Evolutionary conservation across 2,113 vertebrate species (phyloP).

Genomic region (Delphinapterus leucas): DNA sequence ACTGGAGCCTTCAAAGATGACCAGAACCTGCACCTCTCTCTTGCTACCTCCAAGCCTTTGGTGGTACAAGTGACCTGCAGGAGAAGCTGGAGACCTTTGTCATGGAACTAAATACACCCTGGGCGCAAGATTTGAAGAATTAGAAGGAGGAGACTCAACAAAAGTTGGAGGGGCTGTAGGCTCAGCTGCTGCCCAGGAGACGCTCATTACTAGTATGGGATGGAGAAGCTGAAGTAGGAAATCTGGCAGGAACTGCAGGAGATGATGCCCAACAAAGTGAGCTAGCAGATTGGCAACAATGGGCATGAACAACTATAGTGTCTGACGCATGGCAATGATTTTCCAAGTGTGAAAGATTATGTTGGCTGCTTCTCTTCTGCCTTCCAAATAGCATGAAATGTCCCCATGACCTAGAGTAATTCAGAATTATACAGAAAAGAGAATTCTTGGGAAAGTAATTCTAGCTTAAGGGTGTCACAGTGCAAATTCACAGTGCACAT

Average conservation of each 20-base stretch:
- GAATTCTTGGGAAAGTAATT: not conserved
- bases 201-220: not conserved
- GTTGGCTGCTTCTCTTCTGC: not conserved
- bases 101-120: not conserved
- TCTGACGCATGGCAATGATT: not conserved
- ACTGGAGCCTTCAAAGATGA: not conserved
- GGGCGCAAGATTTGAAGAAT: not conserved
- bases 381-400: not conserved
- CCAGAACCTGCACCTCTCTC: no score
- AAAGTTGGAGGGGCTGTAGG: not conserved
- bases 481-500: not conserved
- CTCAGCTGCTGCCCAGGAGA: not conserved
- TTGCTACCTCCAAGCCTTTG: not conserved
- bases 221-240: not conserved
- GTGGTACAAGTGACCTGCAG: not conserved
- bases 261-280: not conserved
- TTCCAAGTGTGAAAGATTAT: not conserved
- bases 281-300: no score
- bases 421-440: not conserved
- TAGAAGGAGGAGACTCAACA: not conserved
- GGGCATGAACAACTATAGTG: rapidly evolving
- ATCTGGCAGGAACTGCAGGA: not conserved
- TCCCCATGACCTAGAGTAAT: not conserved
- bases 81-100: not conserved
- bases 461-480: not conserved